These are phyloP conservation scores for Saccopteryx leptura DNA, from an alignment of 2,113 vertebrate genomes.

Conservation along the genomic window DNA sequence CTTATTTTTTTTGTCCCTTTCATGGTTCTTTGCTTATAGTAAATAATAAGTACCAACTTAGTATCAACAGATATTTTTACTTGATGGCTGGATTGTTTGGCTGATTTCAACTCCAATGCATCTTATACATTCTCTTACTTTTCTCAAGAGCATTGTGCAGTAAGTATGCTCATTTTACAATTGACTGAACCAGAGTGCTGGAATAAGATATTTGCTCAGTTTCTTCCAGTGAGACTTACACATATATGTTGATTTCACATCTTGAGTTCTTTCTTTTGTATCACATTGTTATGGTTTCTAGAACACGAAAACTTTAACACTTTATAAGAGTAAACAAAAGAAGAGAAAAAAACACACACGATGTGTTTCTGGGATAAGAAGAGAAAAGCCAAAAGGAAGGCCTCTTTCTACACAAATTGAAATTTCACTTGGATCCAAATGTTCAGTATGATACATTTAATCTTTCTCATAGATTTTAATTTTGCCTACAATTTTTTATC, in stretches of 20 bases:
- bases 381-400: conserved; percentile 10
- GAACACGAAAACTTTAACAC: neutral
- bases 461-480: conserved; percentile 30
- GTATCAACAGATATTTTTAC: neutral
- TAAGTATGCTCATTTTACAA: neutral
- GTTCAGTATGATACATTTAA: neutral
- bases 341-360: neutral
- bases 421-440: neutral
- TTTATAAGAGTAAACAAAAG: conserved; percentile 14
- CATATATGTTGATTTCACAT: conserved; percentile 6
- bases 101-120: neutral
- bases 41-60: neutral
- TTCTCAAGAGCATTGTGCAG: neutral
- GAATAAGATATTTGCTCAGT: neutral
- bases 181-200: neutral
- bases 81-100: conserved; percentile 37
- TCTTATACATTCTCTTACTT: neutral
- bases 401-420: neutral
- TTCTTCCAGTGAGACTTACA: neutral
- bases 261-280: neutral
- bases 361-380: neutral
- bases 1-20: neutral
- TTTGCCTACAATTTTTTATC: neutral
- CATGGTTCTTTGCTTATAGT: neutral
- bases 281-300: neutral